phyloP scores from a whole-genome alignment of 2,888 invertebrate species.

The Metalampra italica region DNA sequence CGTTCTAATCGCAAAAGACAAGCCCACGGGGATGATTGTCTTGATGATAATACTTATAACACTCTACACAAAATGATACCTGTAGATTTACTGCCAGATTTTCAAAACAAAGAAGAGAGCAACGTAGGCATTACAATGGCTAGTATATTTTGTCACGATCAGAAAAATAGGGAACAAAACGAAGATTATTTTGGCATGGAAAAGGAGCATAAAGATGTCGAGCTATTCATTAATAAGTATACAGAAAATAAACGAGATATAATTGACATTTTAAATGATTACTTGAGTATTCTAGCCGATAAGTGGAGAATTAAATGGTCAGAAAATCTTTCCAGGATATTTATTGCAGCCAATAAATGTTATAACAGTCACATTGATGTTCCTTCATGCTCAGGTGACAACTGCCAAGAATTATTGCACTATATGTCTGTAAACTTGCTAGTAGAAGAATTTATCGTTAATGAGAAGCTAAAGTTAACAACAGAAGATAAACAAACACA shows the following conservation, averaged over 20 bases:
- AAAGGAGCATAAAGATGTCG: constrained; percentile 81
- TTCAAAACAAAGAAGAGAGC: constrained; percentile 49
- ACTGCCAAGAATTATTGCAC: constrained; percentile 49
- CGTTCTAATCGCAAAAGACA: constrained; percentile 72
- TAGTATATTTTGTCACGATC: constrained; percentile 48
- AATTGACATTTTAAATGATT: constrained; percentile 80
- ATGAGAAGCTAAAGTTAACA: constrained; percentile 46
- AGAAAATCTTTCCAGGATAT: constrained; percentile 74
- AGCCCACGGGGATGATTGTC: constrained; percentile 75
- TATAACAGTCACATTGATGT: constrained; percentile 67
- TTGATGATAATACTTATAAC: constrained; percentile 82
- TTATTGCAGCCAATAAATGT: constrained; percentile 79
- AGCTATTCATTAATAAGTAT: constrained; percentile 79
- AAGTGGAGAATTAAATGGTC: constrained; percentile 85
- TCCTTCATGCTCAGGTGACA: constrained; percentile 55
- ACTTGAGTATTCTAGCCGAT: constrained; percentile 74
- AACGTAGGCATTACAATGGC: constrained; percentile 43
- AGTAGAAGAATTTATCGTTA: constrained; percentile 60
- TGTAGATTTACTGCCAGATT: constrained; percentile 69
- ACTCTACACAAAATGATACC: constrained; percentile 83
- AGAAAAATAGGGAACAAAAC: constrained; percentile 47
- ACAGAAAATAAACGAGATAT: constrained; percentile 77
- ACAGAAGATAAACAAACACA: constrained; percentile 36
- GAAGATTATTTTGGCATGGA: constrained; percentile 82
- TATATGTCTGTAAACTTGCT: constrained; percentile 57